Evolutionary conservation across 2,888 invertebrate species (phyloP).

Genomic region (Andrena chrysosceles): DNA sequence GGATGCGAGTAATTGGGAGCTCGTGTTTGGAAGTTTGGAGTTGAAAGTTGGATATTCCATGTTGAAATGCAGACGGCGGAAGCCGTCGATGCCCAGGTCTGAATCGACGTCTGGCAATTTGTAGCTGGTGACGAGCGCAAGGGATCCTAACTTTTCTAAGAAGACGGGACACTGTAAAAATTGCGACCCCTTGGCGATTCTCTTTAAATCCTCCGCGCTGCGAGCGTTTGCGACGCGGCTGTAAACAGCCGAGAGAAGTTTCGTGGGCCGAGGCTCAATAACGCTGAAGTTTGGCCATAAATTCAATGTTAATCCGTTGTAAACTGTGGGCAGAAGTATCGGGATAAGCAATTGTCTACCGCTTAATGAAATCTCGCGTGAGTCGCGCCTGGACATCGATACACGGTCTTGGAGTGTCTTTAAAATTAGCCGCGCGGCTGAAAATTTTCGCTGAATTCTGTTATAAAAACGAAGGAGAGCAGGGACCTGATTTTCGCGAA

Average conservation of each 20-base stretch:
- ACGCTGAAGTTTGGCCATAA: slow-evolving; percentile 66
- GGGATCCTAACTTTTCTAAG: slow-evolving; percentile 11
- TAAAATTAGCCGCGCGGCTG: neutral
- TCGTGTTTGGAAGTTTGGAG: no score
- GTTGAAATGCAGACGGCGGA: no score
- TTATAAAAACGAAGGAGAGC: neutral
- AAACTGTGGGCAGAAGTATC: slow-evolving; percentile 63
- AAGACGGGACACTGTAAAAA: slow-evolving; percentile 1
- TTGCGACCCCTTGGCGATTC: neutral
- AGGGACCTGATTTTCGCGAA: neutral
- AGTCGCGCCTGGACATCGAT: slow-evolving; percentile 26
- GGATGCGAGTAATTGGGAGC: no score
- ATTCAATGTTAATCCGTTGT: slow-evolving; percentile 70
- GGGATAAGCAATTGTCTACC: slow-evolving; percentile 23
- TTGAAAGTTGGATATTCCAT: no score
- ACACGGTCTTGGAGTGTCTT: neutral
- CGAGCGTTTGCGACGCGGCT: slow-evolving; percentile 48
- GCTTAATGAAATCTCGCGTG: slow-evolving; percentile 65
- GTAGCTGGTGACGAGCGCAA: neutral
- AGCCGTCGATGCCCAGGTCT: no score
- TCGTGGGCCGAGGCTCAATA: slow-evolving; percentile 58
- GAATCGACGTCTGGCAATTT: no score
- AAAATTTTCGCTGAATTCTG: slow-evolving; percentile 31
- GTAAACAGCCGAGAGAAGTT: slow-evolving; percentile 62
- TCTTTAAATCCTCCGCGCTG: slow-evolving; percentile 19